Evolutionary conservation across 2,113 vertebrate species (phyloP).

Genomic region (Oncorhynchus clarkii): DNA sequence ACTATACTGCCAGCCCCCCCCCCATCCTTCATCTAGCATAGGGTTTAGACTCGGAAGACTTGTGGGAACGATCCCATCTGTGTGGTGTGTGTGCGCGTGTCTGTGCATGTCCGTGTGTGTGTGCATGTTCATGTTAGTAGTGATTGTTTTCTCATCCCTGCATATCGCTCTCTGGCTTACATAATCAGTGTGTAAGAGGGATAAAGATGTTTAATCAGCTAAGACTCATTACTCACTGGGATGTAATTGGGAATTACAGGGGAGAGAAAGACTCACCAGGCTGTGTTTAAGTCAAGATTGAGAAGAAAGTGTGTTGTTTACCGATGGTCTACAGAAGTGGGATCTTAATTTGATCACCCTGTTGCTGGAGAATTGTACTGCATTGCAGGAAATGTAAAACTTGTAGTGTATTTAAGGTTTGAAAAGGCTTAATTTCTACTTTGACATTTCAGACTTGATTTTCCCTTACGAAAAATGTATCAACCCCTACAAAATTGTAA

Average conservation of each 20-base stretch:
- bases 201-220: conserved; percentile 44
- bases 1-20: neutral
- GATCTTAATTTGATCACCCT: no score
- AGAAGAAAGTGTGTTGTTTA: neutral
- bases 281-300: conserved; percentile 1
- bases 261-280: conserved; percentile 7
- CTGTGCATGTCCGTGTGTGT: neutral
- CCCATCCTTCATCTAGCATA: neutral
- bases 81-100: neutral
- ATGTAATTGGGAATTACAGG: conserved; percentile 33
- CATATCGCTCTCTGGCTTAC: conserved; percentile 34
- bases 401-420: no score
- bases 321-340: neutral
- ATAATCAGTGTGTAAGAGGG: conserved; percentile 43
- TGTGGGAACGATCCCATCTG: neutral
- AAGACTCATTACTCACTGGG: conserved; percentile 38
- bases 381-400: no score
- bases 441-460: no score
- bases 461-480: no score
- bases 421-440: no score
- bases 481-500: no score
- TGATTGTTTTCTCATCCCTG: conserved; percentile 37
- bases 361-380: no score
- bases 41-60: neutral
- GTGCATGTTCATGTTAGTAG: neutral